Evolutionary conservation across 2,113 vertebrate species (phyloP).

Genomic region (Hoplias malabaricus): DNA sequence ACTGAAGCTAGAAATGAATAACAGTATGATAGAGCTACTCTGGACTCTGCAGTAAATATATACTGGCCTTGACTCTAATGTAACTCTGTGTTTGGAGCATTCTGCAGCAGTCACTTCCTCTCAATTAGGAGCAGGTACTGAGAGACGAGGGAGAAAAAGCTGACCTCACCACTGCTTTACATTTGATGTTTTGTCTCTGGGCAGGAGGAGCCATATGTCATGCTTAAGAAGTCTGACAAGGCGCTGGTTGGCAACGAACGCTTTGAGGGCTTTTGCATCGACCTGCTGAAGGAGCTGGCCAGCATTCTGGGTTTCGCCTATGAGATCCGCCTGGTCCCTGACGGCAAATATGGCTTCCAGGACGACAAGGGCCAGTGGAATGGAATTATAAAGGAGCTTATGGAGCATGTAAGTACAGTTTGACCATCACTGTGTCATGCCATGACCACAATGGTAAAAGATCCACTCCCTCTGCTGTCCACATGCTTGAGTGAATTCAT

Average conservation of each 20-base stretch:
- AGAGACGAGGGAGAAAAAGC: conserved; percentile 65
- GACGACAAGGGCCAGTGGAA: conserved; percentile 99
- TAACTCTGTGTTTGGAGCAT: conserved; percentile 53
- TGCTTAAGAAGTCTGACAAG: conserved; percentile 96
- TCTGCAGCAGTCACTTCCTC: conserved; percentile 66
- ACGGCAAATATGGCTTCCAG: conserved; percentile 92
- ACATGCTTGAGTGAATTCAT: neutral
- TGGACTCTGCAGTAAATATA: neutral
- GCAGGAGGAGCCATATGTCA: conserved; percentile 97
- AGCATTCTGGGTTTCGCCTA: conserved; percentile 92
- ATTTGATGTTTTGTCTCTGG: conserved; percentile 64
- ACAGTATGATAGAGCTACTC: neutral
- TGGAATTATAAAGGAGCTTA: conserved; percentile 95
- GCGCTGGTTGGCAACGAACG: conserved; percentile 92
- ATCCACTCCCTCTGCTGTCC: neutral
- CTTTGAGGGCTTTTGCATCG: conserved; percentile 97
- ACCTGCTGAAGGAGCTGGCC: conserved; percentile 93
- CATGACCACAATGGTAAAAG: neutral
- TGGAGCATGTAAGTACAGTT: conserved; percentile 90
- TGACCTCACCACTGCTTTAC: conserved; percentile 68
- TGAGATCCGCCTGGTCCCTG: conserved; percentile 92
- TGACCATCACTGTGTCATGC: neutral
- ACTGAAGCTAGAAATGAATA: neutral
- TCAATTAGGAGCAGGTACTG: conserved; percentile 65
- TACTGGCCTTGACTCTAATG: neutral